Percentiles rank a stretch among this genome's conserved stretches.
phyloP scores from a whole-genome alignment of 2,888 invertebrate species.

The Coecobrya sp. region DNA sequence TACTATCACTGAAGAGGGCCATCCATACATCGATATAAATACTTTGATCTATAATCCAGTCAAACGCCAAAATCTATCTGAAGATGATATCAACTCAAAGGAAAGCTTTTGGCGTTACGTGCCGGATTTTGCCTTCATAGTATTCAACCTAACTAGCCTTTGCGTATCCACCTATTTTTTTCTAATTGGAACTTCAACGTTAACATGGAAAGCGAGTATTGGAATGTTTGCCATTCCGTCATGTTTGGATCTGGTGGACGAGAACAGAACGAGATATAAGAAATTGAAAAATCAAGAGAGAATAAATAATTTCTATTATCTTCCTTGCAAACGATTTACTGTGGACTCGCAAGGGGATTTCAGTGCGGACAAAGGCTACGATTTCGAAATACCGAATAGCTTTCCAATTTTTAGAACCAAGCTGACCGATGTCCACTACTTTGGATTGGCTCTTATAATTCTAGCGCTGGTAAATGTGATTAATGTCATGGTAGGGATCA shows the following conservation, averaged over 20 bases:
- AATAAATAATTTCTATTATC: constrained; percentile 53
- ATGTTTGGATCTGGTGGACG: background rate
- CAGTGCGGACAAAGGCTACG: constrained; percentile 11
- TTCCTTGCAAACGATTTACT: constrained; percentile 41
- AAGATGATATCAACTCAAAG: background rate
- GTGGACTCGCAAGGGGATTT: background rate
- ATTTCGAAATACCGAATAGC: background rate
- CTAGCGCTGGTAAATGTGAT: constrained; percentile 31
- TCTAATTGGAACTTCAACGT: constrained; percentile 31
- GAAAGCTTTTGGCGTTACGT: constrained; percentile 47
- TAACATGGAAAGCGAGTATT: constrained; percentile 45
- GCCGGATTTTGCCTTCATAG: constrained; percentile 63
- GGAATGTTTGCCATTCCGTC: constrained; percentile 56
- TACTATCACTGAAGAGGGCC: constrained; percentile 46
- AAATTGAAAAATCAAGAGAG: background rate
- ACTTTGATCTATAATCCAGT: constrained; percentile 38
- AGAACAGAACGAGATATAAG: too few relatives aligned
- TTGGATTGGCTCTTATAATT: constrained; percentile 51
- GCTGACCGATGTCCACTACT: constrained; percentile 44
- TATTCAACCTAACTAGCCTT: constrained; percentile 45
- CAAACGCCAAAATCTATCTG: background rate
- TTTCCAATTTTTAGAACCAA: constrained; percentile 58
- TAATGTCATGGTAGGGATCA: constrained; percentile 59
- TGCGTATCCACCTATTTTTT: constrained; percentile 58
- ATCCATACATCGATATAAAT: constrained; percentile 69